A percentile compares a stretch with the other conserved stretches of the same genome.
Conservation (phyloP, 1,140 invertebrate species). For the Drosophila prosaltans region DNA sequence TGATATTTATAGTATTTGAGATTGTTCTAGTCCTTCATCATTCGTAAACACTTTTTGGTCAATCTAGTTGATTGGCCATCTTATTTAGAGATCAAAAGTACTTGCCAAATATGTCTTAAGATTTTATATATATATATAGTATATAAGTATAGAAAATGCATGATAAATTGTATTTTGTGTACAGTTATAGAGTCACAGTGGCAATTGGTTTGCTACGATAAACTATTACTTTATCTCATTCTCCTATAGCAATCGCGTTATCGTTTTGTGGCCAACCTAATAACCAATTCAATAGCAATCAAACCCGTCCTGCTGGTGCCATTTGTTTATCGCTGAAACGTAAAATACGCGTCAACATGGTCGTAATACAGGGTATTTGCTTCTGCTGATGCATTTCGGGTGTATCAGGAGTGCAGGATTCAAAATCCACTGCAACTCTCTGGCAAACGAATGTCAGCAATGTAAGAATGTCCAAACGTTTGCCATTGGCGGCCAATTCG, state of each 20-base stretch:
- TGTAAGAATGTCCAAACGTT: slow-evolving; percentile 91
- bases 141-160: slow-evolving; percentile 4
- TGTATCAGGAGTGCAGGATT: slow-evolving; percentile 93
- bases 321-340: slow-evolving; percentile 86
- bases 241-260: not conserved
- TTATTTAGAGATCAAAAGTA: not conserved
- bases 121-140: not conserved
- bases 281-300: slow-evolving; percentile 37
- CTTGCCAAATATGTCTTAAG: slow-evolving; percentile 7
- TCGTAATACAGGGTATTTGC: slow-evolving; percentile 97
- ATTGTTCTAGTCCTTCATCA: too few species aligned
- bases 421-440: slow-evolving; percentile 93
- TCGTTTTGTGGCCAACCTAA: slow-evolving; percentile 32
- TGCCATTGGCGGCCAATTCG: slow-evolving; percentile 90
- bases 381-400: slow-evolving; percentile 95
- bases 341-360: slow-evolving; percentile 94
- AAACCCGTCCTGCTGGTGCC: slow-evolving; percentile 54
- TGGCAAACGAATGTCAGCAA: slow-evolving; percentile 95
- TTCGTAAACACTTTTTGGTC: too few species aligned
- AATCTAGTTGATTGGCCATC: not conserved
- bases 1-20: too few species aligned
- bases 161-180: slow-evolving; percentile 13
- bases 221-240: slow-evolving; percentile 33
- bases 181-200: slow-evolving; percentile 14
- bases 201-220: slow-evolving; percentile 12